A percentile compares a stretch with the other conserved stretches of the same genome.
phyloP scores from a whole-genome alignment of 2,113 vertebrate genomes.

The Cairina moschata region DNA sequence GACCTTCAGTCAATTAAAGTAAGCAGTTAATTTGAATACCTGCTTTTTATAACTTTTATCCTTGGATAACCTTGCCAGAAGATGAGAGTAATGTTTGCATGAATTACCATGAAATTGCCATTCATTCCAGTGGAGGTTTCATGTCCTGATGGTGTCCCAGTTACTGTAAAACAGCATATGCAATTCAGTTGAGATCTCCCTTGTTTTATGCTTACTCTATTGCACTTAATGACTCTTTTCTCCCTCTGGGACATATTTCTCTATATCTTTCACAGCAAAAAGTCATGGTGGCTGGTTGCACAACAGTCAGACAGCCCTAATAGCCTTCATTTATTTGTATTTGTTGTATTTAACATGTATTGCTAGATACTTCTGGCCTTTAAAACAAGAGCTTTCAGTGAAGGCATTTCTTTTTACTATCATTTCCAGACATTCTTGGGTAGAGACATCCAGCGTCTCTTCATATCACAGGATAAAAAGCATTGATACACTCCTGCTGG shows the following conservation, averaged over 20 bases:
- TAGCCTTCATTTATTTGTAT: background rate
- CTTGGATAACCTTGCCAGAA: conserved; percentile 30
- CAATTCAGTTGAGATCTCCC: background rate
- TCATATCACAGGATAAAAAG: background rate
- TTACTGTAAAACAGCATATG: background rate
- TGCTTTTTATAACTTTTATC: conserved; percentile 11
- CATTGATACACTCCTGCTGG: background rate
- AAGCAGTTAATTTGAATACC: background rate
- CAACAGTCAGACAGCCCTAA: background rate
- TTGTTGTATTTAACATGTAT: background rate
- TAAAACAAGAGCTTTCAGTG: background rate
- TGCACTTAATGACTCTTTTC: background rate
- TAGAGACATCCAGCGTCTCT: background rate
- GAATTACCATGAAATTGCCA: conserved; percentile 4
- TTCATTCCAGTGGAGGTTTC: background rate
- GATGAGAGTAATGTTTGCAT: background rate
- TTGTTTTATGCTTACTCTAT: background rate
- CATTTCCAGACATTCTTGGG: background rate
- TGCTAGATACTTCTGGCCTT: background rate
- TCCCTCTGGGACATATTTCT: background rate
- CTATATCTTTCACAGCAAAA: background rate
- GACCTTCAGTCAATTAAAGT: background rate
- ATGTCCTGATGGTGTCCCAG: background rate
- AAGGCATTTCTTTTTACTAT: background rate
- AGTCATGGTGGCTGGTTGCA: background rate